These are phyloP conservation scores for Antheraea yamamai DNA, from an alignment of 2,888 invertebrate species.

Conservation along the genomic window DNA sequence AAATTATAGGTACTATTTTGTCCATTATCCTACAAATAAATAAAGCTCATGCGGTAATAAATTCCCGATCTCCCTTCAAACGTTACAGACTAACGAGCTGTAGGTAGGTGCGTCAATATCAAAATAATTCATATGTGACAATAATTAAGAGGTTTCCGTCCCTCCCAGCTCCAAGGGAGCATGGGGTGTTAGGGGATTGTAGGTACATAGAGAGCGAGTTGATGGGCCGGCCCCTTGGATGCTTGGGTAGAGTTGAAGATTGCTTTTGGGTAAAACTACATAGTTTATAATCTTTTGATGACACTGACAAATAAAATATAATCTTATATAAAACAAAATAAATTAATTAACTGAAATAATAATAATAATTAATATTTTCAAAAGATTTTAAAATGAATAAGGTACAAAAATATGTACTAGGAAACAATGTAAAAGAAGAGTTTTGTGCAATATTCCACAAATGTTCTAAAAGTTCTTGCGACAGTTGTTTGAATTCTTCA, in stretches of 20 bases:
- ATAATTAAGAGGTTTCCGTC: slow-evolving; percentile 29
- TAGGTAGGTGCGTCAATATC: slow-evolving; percentile 63
- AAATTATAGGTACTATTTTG: no score
- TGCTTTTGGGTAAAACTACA: background rate
- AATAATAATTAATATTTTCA: no score
- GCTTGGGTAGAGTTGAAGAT: slow-evolving; percentile 3
- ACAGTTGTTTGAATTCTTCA: background rate
- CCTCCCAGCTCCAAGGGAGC: slow-evolving; percentile 20
- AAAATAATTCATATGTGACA: slow-evolving; percentile 65
- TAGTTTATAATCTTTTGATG: background rate
- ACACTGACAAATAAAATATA: background rate
- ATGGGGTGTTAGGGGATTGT: slow-evolving; percentile 17
- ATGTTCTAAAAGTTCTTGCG: background rate
- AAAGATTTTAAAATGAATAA: no score
- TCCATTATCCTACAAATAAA: background rate
- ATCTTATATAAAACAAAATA: no score
- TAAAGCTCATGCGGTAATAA: background rate
- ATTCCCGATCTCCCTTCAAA: slow-evolving; percentile 23
- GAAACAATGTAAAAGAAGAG: background rate
- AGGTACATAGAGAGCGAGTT: slow-evolving; percentile 20
- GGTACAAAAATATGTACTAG: background rate
- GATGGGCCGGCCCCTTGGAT: slow-evolving; percentile 14
- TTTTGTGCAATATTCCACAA: background rate
- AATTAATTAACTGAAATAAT: no score
- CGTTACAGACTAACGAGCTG: slow-evolving; percentile 43